Evolutionary conservation across 2,888 invertebrate genomes (phyloP), one percentile per base, ranked within the genome.

Genomic region (Papilio demoleus): DNA sequence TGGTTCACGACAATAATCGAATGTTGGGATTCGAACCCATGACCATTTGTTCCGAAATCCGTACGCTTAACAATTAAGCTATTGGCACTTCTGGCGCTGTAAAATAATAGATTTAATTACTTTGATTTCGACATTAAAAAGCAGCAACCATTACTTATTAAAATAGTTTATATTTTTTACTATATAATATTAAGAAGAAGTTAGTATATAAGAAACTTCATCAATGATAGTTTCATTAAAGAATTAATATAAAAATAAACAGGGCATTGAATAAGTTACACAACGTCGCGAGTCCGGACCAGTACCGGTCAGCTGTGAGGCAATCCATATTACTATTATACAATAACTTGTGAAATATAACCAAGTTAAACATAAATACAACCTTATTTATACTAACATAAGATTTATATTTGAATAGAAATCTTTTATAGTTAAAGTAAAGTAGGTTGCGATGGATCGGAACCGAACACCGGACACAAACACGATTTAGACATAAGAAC

Each of bases 321-420:
- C 58, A 65, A 65, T 31, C 50, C 12, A 36, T 42, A 45, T 65
- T 38, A 58, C 24, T 65, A 65, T 65, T 65, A 65, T 65, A 65
- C 42, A 65, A 65, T 42, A 42, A 45, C 22, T 56, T 65, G 65
- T 56, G 65, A 56, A 56, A 56, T 36, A 5, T 5, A 14, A 4
- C 5, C 14, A n/a, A n/a, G 12, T 22, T 0, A 4, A 24, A 50
- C 14, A 24, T 24, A 50, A 50, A 50, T 24, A 22, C 22, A 50
- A 50, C 50, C 50, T 50, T 50, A 50, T 24, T 24, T 2, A 22
- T 6, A 50, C 4, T 24, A 14, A 5, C 8, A 14, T 50, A 50
- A 22, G 50, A 14, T 50, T 22, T 14, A 50, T 14, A 50, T 50
- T 50, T 11, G 5, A 24, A 17, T 12, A 17, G 19, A 45, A 14